phyloP scores from a whole-genome alignment of 2,797 vertebrate species.

The Liparis tanakae region DNA sequence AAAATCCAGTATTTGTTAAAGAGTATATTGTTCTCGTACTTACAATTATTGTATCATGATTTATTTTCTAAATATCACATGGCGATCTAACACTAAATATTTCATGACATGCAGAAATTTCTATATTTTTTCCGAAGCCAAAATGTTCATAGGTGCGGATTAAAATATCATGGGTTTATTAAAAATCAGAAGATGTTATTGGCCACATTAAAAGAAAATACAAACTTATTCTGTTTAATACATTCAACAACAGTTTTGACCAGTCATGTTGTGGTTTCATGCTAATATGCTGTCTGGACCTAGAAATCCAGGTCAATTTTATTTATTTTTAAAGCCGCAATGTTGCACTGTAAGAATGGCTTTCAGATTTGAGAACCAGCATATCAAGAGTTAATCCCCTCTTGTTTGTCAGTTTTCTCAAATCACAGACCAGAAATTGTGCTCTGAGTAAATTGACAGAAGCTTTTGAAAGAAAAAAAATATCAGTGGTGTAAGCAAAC shows the following conservation, averaged over 20 bases:
- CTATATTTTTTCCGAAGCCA: background rate
- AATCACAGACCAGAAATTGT: conserved; percentile 47
- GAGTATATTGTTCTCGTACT: background rate
- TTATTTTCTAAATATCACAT: background rate
- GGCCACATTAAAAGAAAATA: conserved; percentile 2
- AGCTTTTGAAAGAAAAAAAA: conserved; percentile 30
- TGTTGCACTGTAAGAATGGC: conserved; percentile 4
- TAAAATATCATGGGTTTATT: background rate
- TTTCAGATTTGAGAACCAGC: background rate
- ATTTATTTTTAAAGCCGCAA: background rate
- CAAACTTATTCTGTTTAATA: background rate
- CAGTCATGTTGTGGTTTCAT: background rate
- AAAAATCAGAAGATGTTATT: background rate
- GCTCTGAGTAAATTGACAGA: conserved; percentile 49
- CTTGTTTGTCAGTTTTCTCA: conserved; percentile 36
- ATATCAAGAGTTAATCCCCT: conserved; percentile 26
- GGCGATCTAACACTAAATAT: background rate
- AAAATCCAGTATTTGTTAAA: background rate
- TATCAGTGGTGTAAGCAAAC: conserved; percentile 34
- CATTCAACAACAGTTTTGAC: background rate
- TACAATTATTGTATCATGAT: background rate
- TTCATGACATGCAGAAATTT: background rate
- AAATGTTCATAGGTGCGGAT: background rate
- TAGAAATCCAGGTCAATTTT: background rate
- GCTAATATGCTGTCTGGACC: background rate